Evolutionary conservation across 2,888 invertebrate species (phyloP), one percentile per base, ranked within the genome.

Genomic region (Apodemia zela): DNA sequence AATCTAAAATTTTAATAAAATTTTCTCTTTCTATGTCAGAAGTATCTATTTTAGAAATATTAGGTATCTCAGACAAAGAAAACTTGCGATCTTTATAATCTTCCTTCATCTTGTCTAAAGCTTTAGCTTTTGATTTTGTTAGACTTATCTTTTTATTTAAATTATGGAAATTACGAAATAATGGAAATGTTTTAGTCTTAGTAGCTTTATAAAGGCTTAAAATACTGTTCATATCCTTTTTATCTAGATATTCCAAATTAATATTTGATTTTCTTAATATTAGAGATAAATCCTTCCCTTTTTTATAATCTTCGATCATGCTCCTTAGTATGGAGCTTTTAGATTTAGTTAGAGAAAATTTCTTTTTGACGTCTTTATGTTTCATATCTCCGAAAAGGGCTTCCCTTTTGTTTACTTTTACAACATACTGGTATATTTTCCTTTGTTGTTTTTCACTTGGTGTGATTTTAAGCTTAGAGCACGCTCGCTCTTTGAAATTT

Each of bases 111-210:
- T 51, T 21, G 5, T 51, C 21, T 21, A 51, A 18, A 18, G 21
- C 13, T 51, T 51, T 21, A 51, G 13, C 51, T 13, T 51, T 51
- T 2, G 51, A 51, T 51, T 18, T 51, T 51, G 51, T 18, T 5
- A 51, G 51, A 38, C 13, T 0, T 15, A 38, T 38, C 13, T 10
- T 51, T 21, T 11, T 51, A 13, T 18, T 51, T 6, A 51, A 51
- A 5, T 17, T 51, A 18, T 3, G 5, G 21, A 51, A 3, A 17
- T 59, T 63, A 72, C 73, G 59, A 70, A 72, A 17, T 57, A 65
- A 33, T 63, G 62, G 65, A 69, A 71, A 59, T 64, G 70, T 65
- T 64, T 68, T 67, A 62, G 66, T 47, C 7, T 63, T 2, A 10
- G 13, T 29, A 17, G 13, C 54, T 33, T 59, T 21, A n/a, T 59